Evolutionary conservation across 2,113 vertebrate species (phyloP).

Genomic region (Oryzias celebensis): DNA sequence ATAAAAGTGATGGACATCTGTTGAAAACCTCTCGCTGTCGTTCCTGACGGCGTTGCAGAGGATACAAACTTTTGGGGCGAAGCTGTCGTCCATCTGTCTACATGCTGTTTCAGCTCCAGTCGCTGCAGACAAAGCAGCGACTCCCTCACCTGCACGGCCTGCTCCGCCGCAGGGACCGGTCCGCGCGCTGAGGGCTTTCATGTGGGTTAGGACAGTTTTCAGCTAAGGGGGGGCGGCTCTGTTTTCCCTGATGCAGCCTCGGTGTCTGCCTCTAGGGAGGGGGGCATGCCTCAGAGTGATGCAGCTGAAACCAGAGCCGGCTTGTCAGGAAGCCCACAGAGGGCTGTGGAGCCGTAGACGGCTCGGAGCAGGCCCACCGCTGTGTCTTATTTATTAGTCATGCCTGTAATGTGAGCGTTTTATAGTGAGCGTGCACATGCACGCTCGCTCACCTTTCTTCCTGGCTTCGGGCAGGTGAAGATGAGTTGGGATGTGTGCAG

Average conservation of each 20-base stretch:
- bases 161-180: conserved; percentile 25
- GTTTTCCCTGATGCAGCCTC: conserved; percentile 41
- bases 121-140: conserved; percentile 62
- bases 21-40: no score
- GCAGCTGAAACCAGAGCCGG: conserved; percentile 67
- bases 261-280: conserved; percentile 41
- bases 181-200: conserved; percentile 47
- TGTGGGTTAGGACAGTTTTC: conserved; percentile 59
- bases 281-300: conserved; percentile 58
- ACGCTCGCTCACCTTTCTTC: conserved; percentile 39
- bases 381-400: conserved; percentile 72
- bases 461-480: conserved; percentile 36
- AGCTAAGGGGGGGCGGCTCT: conserved; percentile 52
- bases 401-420: conserved; percentile 66
- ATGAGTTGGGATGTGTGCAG: conserved; percentile 1
- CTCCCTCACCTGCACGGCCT: conserved; percentile 57
- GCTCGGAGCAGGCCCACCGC: conserved; percentile 59
- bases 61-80: conserved; percentile 2
- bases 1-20: no score
- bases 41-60: no score
- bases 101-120: conserved; percentile 59
- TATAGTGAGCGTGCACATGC: conserved; percentile 51
- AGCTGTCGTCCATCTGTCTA: conserved; percentile 57
- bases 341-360: conserved; percentile 43
- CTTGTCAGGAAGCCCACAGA: conserved; percentile 63